A percentile compares a stretch with the other conserved stretches of the same genome.
phyloP scores from a whole-genome alignment of 2,888 invertebrate species.

The Arctia plantaginis region DNA sequence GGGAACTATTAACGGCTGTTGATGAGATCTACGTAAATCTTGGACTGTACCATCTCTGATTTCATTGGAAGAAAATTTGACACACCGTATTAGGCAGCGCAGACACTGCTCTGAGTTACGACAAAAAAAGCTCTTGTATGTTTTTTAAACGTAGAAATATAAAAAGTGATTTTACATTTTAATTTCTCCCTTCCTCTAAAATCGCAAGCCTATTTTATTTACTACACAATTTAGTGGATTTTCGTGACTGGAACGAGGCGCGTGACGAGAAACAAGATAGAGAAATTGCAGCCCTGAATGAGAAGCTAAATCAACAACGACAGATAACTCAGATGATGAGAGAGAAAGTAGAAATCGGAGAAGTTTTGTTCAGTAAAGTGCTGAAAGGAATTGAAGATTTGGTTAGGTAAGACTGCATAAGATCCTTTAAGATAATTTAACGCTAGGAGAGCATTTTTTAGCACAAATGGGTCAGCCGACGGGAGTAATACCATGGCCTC shows the following conservation, averaged over 20 bases:
- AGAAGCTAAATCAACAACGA: neutral
- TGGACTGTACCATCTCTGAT: too few species aligned
- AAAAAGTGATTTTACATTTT: too few species aligned
- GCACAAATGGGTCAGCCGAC: too few species aligned
- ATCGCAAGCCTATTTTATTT: neutral
- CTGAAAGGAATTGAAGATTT: conserved; percentile 10
- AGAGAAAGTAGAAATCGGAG: neutral
- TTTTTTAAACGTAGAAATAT: neutral
- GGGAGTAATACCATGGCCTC: too few species aligned
- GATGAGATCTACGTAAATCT: too few species aligned
- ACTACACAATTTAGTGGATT: conserved; percentile 10
- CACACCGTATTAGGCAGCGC: neutral
- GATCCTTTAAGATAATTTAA: neutral
- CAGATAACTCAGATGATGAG: neutral
- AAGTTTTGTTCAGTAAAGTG: neutral
- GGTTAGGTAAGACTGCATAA: neutral
- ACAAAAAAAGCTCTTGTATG: neutral
- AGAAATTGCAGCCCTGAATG: neutral
- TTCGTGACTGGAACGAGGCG: conserved; percentile 8
- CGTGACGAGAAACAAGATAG: conserved; percentile 12
- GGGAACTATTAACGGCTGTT: neutral
- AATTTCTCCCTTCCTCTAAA: neutral
- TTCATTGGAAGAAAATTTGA: neutral
- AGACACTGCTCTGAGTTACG: neutral
- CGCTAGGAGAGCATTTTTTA: too few species aligned